Conservation (phyloP, 2,797 vertebrate species). For the Jordanella pulchra region DNA sequence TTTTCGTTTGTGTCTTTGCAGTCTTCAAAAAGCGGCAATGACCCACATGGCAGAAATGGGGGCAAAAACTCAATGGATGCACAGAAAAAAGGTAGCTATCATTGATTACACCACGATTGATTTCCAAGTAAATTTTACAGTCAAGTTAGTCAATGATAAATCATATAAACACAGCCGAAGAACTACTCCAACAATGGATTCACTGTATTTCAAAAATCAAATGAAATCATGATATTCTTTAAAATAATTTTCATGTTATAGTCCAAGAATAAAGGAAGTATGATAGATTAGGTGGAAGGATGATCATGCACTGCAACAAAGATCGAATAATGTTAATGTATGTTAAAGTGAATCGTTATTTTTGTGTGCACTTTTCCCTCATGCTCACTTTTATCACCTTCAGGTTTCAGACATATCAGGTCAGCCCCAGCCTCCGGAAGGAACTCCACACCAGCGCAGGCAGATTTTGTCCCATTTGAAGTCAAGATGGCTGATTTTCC, state of each 20-base stretch:
- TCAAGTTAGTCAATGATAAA: neutral
- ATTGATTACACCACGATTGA: neutral
- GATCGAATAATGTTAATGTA: neutral
- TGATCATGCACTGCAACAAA: neutral
- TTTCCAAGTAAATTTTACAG: neutral
- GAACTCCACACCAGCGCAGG: slow-evolving; percentile 47
- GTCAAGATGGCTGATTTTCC: slow-evolving; percentile 85
- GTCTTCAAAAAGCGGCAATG: slow-evolving; percentile 44
- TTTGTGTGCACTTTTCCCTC: neutral
- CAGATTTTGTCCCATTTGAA: slow-evolving; percentile 73
- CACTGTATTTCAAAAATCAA: no score
- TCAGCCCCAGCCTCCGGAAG: slow-evolving; percentile 48
- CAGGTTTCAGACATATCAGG: slow-evolving; percentile 59
- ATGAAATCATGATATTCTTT: neutral
- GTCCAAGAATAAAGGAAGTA: neutral
- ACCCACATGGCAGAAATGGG: slow-evolving; percentile 36
- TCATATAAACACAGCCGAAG: no score
- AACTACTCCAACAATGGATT: no score
- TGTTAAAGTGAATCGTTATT: neutral
- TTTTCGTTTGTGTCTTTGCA: slow-evolving; percentile 25
- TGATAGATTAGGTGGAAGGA: neutral
- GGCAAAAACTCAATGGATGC: slow-evolving; percentile 40
- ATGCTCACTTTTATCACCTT: neutral
- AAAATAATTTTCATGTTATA: neutral
- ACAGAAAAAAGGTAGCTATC: slow-evolving; percentile 56